A percentile compares a stretch with the other conserved stretches of the same genome.
Evolutionary conservation across 2,797 vertebrate genomes (phyloP).

Genomic region (Manis crassicaudata): DNA sequence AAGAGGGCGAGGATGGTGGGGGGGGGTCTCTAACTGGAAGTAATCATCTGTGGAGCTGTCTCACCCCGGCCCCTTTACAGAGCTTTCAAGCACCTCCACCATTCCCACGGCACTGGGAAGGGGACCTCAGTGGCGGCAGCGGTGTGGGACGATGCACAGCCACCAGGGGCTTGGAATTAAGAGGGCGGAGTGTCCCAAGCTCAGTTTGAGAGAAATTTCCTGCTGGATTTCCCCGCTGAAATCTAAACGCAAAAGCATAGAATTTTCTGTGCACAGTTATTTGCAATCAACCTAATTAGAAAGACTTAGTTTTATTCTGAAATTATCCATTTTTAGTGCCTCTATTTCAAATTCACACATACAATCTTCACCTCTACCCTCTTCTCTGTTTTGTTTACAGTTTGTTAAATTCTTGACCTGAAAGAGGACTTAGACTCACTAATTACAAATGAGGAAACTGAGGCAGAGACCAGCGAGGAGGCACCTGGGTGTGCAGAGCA

Average conservation of each 20-base stretch:
- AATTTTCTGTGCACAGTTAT: not conserved
- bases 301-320: not conserved
- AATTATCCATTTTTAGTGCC: not conserved
- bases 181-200: not conserved
- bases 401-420: not conserved
- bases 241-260: not conserved
- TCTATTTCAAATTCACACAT: not conserved
- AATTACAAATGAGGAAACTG: not conserved
- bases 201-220: not conserved
- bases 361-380: conserved; percentile 5
- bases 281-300: not conserved
- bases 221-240: not conserved
- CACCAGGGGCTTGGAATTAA: not conserved
- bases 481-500: not conserved
- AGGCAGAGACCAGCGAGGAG: not conserved
- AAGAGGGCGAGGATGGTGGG: not conserved
- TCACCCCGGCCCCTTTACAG: not conserved
- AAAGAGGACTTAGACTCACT: not conserved
- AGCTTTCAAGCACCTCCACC: not conserved
- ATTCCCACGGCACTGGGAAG: too few relatives aligned
- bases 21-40: not conserved
- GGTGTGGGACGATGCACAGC: not conserved
- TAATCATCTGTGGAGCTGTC: not conserved
- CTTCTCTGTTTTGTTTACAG: not conserved
- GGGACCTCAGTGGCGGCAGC: too few relatives aligned